Conservation (phyloP, 2,888 invertebrate species). For the Anaspis maculata region DNA sequence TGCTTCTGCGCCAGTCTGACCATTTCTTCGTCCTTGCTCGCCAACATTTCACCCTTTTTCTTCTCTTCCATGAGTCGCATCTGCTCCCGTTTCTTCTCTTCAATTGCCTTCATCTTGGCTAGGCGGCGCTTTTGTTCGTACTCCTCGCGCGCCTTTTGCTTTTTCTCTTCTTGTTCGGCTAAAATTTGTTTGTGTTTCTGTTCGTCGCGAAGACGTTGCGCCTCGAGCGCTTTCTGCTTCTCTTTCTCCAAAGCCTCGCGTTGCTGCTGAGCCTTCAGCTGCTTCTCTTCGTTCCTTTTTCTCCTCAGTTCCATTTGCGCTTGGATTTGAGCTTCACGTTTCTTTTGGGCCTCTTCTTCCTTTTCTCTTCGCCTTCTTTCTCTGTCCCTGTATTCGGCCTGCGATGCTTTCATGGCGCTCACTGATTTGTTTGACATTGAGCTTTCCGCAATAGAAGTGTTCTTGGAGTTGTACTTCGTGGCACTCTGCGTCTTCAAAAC, state of each 20-base stretch:
- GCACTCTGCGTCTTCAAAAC: conserved; percentile 19
- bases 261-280: conserved; percentile 41
- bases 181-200: conserved; percentile 20
- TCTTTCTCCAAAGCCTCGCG: conserved; percentile 46
- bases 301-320: conserved; percentile 51
- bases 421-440: conserved; percentile 17
- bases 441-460: neutral
- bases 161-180: conserved; percentile 38
- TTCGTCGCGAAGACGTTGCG: conserved; percentile 42
- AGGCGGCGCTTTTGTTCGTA: conserved; percentile 41
- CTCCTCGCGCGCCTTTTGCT: conserved; percentile 42
- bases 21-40: conserved; percentile 19
- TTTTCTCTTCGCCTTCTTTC: conserved; percentile 23
- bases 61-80: conserved; percentile 27
- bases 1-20: conserved; percentile 32
- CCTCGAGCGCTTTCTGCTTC: conserved; percentile 42
- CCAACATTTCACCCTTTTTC: conserved; percentile 28
- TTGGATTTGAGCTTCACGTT: conserved; percentile 52
- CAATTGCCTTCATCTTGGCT: conserved; percentile 43
- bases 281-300: conserved; percentile 40
- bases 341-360: conserved; percentile 37
- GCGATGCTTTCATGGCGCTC: conserved; percentile 27
- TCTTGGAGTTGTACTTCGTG: conserved; percentile 3
- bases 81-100: conserved; percentile 32
- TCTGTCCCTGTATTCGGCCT: conserved; percentile 27